These are phyloP conservation scores for Setipinna tenuifilis DNA, from an alignment of 2,797 vertebrate species.

Conservation along the genomic window DNA sequence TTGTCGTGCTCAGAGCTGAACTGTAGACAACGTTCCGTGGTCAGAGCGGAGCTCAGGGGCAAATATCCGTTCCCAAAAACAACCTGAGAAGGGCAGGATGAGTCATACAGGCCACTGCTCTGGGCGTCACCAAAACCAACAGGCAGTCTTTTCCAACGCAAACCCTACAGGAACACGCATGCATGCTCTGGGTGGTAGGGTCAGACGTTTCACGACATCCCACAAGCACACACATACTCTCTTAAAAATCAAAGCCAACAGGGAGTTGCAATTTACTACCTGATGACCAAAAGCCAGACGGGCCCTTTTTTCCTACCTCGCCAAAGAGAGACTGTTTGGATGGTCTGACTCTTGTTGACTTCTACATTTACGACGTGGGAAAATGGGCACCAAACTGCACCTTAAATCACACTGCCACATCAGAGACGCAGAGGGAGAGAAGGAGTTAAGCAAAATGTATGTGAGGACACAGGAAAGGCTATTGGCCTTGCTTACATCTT, in stretches of 20 bases:
- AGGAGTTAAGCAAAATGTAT: not conserved
- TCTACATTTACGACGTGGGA: not conserved
- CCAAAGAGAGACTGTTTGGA: not conserved
- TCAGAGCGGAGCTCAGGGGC: not conserved
- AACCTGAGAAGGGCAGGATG: not conserved
- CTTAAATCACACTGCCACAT: constrained; percentile 31
- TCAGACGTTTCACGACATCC: not conserved
- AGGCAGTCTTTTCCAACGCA: not conserved
- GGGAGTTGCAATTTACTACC: not conserved
- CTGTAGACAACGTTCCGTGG: not conserved
- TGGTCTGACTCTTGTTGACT: not conserved
- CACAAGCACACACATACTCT: not conserved
- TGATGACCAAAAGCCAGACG: constrained; percentile 21
- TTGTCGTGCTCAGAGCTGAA: constrained; percentile 23
- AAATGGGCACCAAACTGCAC: not conserved
- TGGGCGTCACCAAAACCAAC: not conserved
- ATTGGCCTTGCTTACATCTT: not conserved
- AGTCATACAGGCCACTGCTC: constrained; percentile 6
- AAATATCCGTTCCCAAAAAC: not conserved
- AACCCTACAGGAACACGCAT: not conserved
- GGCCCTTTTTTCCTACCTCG: not conserved
- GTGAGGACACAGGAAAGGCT: not conserved
- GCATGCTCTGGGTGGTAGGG: not conserved
- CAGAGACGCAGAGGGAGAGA: not conserved
- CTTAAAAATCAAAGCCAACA: not conserved